Evolutionary conservation across 2,797 vertebrate species (phyloP), one percentile per base, ranked within the genome.

Genomic region (Platalea minor): DNA sequence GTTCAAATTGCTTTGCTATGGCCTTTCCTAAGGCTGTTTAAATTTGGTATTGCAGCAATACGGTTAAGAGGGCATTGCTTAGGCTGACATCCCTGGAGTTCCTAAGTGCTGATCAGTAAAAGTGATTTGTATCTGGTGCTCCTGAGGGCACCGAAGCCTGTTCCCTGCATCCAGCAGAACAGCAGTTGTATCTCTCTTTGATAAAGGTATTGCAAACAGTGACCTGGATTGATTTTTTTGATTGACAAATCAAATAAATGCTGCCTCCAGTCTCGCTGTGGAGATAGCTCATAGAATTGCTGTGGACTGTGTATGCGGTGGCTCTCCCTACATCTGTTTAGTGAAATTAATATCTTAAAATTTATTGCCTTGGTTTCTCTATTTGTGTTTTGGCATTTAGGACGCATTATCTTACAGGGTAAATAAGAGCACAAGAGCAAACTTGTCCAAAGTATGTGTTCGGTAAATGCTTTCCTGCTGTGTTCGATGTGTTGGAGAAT

Each of bases 381-480:
- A 4, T 93, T 95, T 88, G 56, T 85, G 23, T 92, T 91, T 73
- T 86, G 48, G 39, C 37, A 15, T 88, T 88, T 74, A 74, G 54
- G 68, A 39, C 13, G 13, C 26, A 28, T 73, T 73, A 65, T 80
- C 20, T 78, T 74, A 53, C 35, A 64, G 33, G 37, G 61, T 84
- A 90, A 85, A 85, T 81, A 92, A 63, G 11, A 89, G 70, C 43
- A 59, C 88, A 94, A 85, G 95, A 96, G 37, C 69, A 64, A 88
- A 89, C 85, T 94, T 85, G 88, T 61, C n/a, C 24, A 3, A 77
- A 91, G 43, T 78, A 81, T 80, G 78, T 65, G n/a, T 21, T 35
- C 5, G 6, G 76, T 59, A 82, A 89, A 61, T 59, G 33, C 13
- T 46, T 88, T 57, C 72, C 61, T 84, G 16, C 12, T 63, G 11